Evolutionary conservation across 2,888 invertebrate genomes (phyloP), one percentile per base, ranked within the genome.

Genomic region (Drosophila basisetae): DNA sequence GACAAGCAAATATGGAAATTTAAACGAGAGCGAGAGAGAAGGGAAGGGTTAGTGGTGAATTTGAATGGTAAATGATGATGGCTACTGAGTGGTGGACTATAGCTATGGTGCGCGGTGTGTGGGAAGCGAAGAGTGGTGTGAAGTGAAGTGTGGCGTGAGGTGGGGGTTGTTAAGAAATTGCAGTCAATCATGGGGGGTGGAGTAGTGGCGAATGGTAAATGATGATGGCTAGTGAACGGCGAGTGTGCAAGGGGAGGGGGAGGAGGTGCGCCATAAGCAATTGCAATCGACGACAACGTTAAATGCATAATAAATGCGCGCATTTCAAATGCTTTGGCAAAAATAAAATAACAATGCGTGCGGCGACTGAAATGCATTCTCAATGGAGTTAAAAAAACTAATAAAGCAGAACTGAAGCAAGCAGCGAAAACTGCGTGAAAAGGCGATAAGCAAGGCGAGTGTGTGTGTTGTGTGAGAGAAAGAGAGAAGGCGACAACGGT

Each of bases 221-320:
- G 69, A 49, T 62, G 64, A 71, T 55, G 72, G 65, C 43, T 47
- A 49, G 43, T 30, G 28, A 30, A 30, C 25, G 11, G 4, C 31
- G 50, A 61, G 52, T 43, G 49, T 66, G 30, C 66, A 65, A 47
- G 3, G 18, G 25, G 31, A 11, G 43, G 11, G 52, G 33, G 22
- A 11, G 41, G 56, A 33, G 11, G 53, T 30, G 25, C 9, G 16
- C 16, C 16, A 16, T 35, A 43, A 62, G 72, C 64, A 73, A 73
- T 68, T 82, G 78, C 73, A 82, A 62, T 64, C 68, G 83, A 74
- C 77, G 71, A 76, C 78, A 82, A 89, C 91, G 91, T 84, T 89
- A 87, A 91, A 87, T 89, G 91, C 90, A 91, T 87, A 91, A 91
- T 87, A 89, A 87, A 91, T 87, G 80, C 72, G 82, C 65, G 72